Conservation (phyloP, 1,140 invertebrate species). For the Drosophila carrolli region DNA sequence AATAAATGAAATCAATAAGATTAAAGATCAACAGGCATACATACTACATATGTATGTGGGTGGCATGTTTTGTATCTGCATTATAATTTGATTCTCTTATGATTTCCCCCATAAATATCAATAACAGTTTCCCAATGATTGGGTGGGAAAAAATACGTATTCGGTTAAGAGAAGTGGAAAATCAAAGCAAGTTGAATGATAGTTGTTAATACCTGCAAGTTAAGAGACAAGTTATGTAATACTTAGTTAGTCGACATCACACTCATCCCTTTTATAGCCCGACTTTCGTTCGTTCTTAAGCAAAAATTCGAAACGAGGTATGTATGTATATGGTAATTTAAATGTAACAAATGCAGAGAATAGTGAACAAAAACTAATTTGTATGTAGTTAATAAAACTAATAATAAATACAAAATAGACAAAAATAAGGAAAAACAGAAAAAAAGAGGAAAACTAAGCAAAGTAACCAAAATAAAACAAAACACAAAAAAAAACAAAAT, state of each 20-base stretch:
- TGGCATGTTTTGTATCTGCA: constrained; percentile 60
- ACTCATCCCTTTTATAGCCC: constrained; percentile 38
- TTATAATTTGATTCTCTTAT: constrained; percentile 25
- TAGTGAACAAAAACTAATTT: constrained; percentile 72
- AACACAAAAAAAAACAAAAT: constrained; percentile 60
- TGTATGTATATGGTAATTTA: constrained; percentile 78
- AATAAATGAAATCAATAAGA: constrained; percentile 51
- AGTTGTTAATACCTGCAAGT: constrained; percentile 55
- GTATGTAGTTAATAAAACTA: constrained; percentile 73
- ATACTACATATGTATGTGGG: constrained; percentile 28
- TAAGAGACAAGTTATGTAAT: constrained; percentile 43
- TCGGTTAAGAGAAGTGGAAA: constrained; percentile 27
- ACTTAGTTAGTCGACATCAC: constrained; percentile 31
- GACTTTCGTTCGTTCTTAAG: constrained; percentile 61
- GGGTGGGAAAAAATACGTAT: constrained; percentile 7
- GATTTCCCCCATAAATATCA: constrained; percentile 12
- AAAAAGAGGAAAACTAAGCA: constrained; percentile 76
- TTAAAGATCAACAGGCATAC: constrained; percentile 35
- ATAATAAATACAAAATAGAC: constrained; percentile 55
- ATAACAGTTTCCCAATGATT: constrained; percentile 24
- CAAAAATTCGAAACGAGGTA: constrained; percentile 70
- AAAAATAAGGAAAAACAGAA: constrained; percentile 69
- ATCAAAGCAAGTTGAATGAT: constrained; percentile 39
- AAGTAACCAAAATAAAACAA: constrained; percentile 74
- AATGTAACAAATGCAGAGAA: constrained; percentile 61